These are phyloP conservation scores for Macaria liturata DNA, from an alignment of 2,888 invertebrate genomes.

Conservation along the genomic window DNA sequence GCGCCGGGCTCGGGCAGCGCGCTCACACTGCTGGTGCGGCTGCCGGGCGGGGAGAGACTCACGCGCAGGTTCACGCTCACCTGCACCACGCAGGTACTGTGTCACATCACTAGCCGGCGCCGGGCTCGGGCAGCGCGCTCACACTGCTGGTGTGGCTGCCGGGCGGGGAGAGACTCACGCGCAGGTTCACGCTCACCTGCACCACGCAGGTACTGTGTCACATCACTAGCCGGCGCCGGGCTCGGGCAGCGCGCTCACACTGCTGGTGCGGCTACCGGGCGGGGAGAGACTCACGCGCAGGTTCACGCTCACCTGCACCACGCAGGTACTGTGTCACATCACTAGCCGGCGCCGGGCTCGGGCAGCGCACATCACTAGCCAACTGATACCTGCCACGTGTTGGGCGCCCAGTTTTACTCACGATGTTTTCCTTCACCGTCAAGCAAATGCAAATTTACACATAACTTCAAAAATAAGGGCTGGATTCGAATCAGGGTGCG, in stretches of 20 bases:
- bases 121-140: constrained; percentile 83
- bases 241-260: constrained; percentile 86
- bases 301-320: constrained; percentile 90
- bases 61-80: constrained; percentile 92
- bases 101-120: too few species aligned
- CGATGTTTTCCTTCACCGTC: too few species aligned
- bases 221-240: too few species aligned
- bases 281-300: constrained; percentile 94
- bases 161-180: constrained; percentile 92
- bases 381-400: too few species aligned
- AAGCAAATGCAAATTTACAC: too few species aligned
- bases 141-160: constrained; percentile 96
- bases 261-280: constrained; percentile 95
- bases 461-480: too few species aligned
- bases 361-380: too few species aligned
- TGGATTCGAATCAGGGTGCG: too few species aligned
- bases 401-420: too few species aligned
- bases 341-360: too few species aligned
- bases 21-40: constrained; percentile 94
- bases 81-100: constrained; percentile 90
- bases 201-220: constrained; percentile 87
- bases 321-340: constrained; percentile 84
- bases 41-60: constrained; percentile 94
- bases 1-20: constrained; percentile 85
- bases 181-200: constrained; percentile 91